Percentiles rank a stretch among this genome's conserved stretches.
phyloP scores from a whole-genome alignment of 30 jellyfish, hydroid and myxozoan species.

The Chrysaora quinquecirrha region DNA sequence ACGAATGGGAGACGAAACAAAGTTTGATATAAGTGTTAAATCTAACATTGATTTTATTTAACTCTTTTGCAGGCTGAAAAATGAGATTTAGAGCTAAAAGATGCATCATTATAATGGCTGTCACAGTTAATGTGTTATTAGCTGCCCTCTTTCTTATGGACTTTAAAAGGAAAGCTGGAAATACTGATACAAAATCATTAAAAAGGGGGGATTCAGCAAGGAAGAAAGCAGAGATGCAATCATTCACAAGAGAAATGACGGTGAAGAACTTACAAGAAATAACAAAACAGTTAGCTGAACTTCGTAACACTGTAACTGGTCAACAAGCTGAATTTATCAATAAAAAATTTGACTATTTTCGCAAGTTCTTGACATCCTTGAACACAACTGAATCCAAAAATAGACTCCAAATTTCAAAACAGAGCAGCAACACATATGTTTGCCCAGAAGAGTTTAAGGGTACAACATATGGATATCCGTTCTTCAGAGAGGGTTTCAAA shows the following conservation, averaged over 20 bases:
- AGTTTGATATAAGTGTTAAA: too few species aligned
- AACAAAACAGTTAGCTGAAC: slow-evolving; percentile 35
- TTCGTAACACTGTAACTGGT: slow-evolving; percentile 25
- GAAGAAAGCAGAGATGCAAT: too few species aligned
- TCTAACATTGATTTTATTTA: too few species aligned
- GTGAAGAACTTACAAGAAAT: slow-evolving; percentile 9
- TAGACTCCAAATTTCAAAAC: background rate
- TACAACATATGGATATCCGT: slow-evolving; percentile 61
- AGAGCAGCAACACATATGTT: background rate
- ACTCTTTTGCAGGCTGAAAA: too few species aligned
- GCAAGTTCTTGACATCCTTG: slow-evolving; percentile 5
- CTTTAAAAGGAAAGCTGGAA: too few species aligned
- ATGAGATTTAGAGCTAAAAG: too few species aligned
- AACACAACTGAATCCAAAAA: background rate
- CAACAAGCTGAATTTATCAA: slow-evolving; percentile 21
- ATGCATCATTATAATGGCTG: too few species aligned
- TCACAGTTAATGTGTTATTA: too few species aligned
- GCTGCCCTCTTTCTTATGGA: too few species aligned
- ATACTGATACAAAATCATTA: too few species aligned
- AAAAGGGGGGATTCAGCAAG: too few species aligned
- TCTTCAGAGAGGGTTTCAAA: slow-evolving; percentile 55
- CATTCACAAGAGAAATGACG: slow-evolving; percentile 8
- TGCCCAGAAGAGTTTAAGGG: slow-evolving; percentile 76
- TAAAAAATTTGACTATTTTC: slow-evolving; percentile 54
- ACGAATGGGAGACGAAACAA: too few species aligned